Percentiles rank a stretch among this genome's conserved stretches.
phyloP scores from a whole-genome alignment of 2,797 vertebrate species.

The Myripristis murdjan region DNA sequence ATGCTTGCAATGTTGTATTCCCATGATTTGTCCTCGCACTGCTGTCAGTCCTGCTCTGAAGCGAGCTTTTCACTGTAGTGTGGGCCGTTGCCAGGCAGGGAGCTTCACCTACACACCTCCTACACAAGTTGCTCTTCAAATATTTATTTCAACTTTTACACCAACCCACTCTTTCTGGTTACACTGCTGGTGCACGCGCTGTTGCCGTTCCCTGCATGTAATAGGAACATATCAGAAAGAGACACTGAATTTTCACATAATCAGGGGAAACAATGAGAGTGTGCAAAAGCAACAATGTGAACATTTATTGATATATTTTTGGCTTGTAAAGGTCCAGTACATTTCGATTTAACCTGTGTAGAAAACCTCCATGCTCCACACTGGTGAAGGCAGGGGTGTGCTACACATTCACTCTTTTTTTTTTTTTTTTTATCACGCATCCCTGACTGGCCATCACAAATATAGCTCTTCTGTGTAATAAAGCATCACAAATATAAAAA shows the following conservation, averaged over 20 bases:
- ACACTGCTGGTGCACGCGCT: neutral
- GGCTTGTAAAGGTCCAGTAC: neutral
- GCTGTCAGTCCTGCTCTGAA: neutral
- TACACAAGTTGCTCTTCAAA: conserved; percentile 18
- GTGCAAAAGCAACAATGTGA: no score
- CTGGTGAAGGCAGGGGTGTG: neutral
- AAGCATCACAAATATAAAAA: neutral
- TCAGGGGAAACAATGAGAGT: neutral
- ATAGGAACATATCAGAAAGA: neutral
- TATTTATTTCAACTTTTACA: conserved; percentile 24
- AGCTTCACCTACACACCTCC: conserved; percentile 37
- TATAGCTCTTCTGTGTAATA: conserved; percentile 1
- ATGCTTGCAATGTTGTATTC: neutral
- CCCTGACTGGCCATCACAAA: neutral
- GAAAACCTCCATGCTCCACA: neutral
- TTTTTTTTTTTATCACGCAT: neutral
- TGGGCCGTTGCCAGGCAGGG: neutral
- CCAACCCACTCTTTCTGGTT: neutral
- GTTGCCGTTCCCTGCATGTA: neutral
- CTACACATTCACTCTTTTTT: neutral
- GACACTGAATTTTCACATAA: neutral
- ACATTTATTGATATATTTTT: no score
- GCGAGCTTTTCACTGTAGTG: neutral
- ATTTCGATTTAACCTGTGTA: neutral
- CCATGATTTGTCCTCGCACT: neutral